These are phyloP conservation scores for Telmatochromis brachygnathus DNA, from an alignment of 2,113 vertebrate genomes.

Conservation along the genomic window DNA sequence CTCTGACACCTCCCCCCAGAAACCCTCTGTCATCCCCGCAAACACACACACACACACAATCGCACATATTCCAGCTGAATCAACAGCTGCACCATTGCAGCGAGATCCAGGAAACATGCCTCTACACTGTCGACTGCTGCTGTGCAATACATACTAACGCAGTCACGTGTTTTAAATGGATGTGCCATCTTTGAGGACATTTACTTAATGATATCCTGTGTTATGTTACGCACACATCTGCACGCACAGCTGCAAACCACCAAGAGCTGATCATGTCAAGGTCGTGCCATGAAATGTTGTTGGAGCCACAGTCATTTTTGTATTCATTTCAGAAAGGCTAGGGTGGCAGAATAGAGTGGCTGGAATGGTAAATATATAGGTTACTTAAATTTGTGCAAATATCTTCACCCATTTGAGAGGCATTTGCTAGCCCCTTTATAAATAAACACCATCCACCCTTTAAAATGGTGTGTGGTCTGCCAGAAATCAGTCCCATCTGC, in stretches of 20 bases:
- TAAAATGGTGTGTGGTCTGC: conserved; percentile 73
- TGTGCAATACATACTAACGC: background rate
- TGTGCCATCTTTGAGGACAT: background rate
- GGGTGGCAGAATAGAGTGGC: background rate
- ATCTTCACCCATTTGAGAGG: conserved; percentile 54
- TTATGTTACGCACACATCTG: background rate
- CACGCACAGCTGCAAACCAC: conserved; percentile 15
- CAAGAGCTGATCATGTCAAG: conserved; percentile 19
- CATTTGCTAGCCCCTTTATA: conserved; percentile 43
- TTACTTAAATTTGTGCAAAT: conserved; percentile 58
- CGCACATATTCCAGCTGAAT: conserved; percentile 57
- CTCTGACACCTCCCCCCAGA: background rate
- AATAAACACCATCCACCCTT: conserved; percentile 61
- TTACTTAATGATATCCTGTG: conserved; percentile 23
- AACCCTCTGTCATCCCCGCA: background rate
- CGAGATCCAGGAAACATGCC: conserved; percentile 46
- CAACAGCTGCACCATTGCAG: conserved; percentile 62
- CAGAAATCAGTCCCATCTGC: conserved; percentile 69
- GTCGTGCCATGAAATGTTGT: conserved; percentile 12
- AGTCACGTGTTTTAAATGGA: conserved; percentile 30
- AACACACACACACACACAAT: background rate
- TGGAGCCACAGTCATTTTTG: conserved; percentile 1
- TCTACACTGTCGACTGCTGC: conserved; percentile 45
- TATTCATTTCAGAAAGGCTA: conserved; percentile 21
- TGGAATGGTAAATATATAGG: conserved; percentile 33